Evolutionary conservation across 2,888 invertebrate species (phyloP), one percentile per base, ranked within the genome.

Genomic region (Cacoxenus indagator): DNA sequence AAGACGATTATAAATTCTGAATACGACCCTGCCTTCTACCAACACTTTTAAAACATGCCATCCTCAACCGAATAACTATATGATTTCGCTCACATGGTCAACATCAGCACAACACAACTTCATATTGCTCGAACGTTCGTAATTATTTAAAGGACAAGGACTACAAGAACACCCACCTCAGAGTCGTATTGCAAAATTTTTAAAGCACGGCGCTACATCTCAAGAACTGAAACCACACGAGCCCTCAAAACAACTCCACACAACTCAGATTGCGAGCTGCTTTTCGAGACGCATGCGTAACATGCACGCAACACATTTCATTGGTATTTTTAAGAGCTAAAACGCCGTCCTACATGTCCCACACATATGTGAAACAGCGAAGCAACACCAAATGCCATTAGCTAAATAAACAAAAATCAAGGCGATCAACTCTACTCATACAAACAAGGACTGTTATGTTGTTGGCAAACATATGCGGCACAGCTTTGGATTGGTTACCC

Each of bases 341-440:
- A 17, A 57, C n/a, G 3, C n/a, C 22, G 17, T 17, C 19, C 24
- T 22, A 51, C 11, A n/a, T n/a, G 19, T 3, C 27, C 1, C 9
- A 22, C 19, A 59, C 59, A 59, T 59, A 59, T 59, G 59, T 31
- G 59, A 9, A 27, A 17, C 59, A 59, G 17, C 11, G 54, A 11
- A 54, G 19, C 57, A 57, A 55, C 9, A 51, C 17, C 51, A 29
- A 4, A 29, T 57, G 9, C 22, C 19, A 57, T 27, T 24, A 57
- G 29, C 29, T 57, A 57, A 57, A 29, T 27, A 57, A 57, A 57
- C 57, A 57, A 27, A 51, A 51, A 37, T 11, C 14, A 37, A 37
- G 8, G 14, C 2, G 37, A 37, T n/a, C n/a, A 37, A 37, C 19
- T 9, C n/a, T 17, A 22, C 17, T 8, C 0, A 17, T 6, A 48